Percentiles rank a stretch among this genome's conserved stretches.
Evolutionary conservation across 2,113 vertebrate species (phyloP).

Genomic region (Heterochromis multidens): DNA sequence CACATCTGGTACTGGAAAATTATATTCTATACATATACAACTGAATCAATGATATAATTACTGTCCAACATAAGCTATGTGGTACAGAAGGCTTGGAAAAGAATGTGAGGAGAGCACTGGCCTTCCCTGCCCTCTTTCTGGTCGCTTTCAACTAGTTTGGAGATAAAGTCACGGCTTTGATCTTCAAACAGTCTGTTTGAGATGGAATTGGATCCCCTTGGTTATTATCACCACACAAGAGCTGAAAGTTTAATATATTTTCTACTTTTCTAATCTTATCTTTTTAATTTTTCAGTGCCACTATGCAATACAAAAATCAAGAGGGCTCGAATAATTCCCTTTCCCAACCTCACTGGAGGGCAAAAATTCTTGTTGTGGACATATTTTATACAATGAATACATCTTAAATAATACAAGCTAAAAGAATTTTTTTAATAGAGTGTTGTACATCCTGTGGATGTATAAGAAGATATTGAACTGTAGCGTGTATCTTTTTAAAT

Average conservation of each 20-base stretch:
- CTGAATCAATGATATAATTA: not conserved
- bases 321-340: constrained; percentile 46
- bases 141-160: constrained; percentile 33
- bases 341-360: constrained; percentile 3
- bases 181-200: constrained; percentile 53
- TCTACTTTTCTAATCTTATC: constrained; percentile 51
- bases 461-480: not conserved
- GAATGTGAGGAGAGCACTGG: not conserved
- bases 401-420: constrained; percentile 33
- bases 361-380: not conserved
- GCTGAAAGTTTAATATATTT: constrained; percentile 44
- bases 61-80: not conserved
- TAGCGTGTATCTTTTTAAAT: constrained; percentile 14
- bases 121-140: constrained; percentile 13
- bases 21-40: not conserved
- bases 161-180: constrained; percentile 55
- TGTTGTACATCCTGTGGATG: not conserved
- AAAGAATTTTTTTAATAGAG: not conserved
- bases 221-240: constrained; percentile 41
- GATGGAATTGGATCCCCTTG: constrained; percentile 46
- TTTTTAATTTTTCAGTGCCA: constrained; percentile 44
- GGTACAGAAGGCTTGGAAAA: not conserved
- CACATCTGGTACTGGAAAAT: not conserved
- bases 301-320: constrained; percentile 17
- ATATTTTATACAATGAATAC: constrained; percentile 19